These are phyloP conservation scores for Neodiprion lecontei DNA, from an alignment of 1,140 invertebrate species.

Conservation along the genomic window DNA sequence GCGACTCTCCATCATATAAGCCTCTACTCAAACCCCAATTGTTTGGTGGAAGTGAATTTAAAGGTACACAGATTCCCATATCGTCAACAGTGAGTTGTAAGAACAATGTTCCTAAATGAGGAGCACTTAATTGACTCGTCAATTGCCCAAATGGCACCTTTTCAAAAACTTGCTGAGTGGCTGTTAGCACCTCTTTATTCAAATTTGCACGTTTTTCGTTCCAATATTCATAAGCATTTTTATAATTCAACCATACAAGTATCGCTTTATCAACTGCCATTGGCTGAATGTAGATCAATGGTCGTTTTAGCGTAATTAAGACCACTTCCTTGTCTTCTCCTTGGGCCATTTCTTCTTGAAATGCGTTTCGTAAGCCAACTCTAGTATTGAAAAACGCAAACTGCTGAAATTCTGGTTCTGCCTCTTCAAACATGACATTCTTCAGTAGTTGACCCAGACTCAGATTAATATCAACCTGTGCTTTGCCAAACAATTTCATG, in stretches of 20 bases:
- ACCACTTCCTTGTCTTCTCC: slow-evolving; percentile 94
- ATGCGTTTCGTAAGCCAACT: slow-evolving; percentile 83
- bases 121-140: slow-evolving; percentile 74
- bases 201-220: slow-evolving; percentile 91
- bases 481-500: slow-evolving; percentile 90
- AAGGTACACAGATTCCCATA: slow-evolving; percentile 94
- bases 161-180: slow-evolving; percentile 79
- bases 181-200: slow-evolving; percentile 85
- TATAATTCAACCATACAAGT: slow-evolving; percentile 97
- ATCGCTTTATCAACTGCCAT: slow-evolving; percentile 96
- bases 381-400: slow-evolving; percentile 97
- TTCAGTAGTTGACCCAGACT: slow-evolving; percentile 92
- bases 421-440: slow-evolving; percentile 95
- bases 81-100: slow-evolving; percentile 95
- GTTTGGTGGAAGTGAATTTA: slow-evolving; percentile 79
- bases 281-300: slow-evolving; percentile 94
- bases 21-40: slow-evolving; percentile 71
- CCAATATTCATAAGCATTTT: slow-evolving; percentile 99
- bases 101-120: slow-evolving; percentile 88
- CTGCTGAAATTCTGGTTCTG: slow-evolving; percentile 95
- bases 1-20: slow-evolving; percentile 78
- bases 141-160: slow-evolving; percentile 81
- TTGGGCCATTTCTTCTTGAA: slow-evolving; percentile 90
- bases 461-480: slow-evolving; percentile 92
- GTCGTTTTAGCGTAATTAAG: slow-evolving; percentile 88